These are phyloP conservation scores for Alosa sapidissima DNA, from an alignment of 2,797 vertebrate genomes.

Conservation along the genomic window DNA sequence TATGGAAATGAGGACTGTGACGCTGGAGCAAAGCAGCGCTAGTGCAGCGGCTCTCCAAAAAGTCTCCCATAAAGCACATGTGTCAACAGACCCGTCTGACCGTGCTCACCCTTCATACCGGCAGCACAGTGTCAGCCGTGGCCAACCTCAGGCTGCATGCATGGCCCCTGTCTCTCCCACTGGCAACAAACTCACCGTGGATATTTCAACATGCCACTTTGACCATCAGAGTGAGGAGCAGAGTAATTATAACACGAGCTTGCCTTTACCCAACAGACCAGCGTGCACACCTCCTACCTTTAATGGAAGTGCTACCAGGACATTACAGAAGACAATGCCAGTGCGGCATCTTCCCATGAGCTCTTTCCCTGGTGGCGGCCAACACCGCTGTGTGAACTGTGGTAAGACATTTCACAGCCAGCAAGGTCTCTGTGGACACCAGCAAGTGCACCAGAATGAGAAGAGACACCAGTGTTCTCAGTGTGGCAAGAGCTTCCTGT, in stretches of 20 bases:
- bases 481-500: slow-evolving; percentile 2
- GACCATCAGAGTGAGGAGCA: not conserved
- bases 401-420: not conserved
- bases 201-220: not conserved
- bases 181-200: not conserved
- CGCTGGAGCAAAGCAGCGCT: not conserved
- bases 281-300: not conserved
- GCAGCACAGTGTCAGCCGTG: not conserved
- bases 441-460: not conserved
- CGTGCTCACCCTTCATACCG: not conserved
- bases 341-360: not conserved
- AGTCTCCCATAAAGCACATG: not conserved
- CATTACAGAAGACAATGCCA: not conserved
- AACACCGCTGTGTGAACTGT: not conserved
- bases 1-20: not conserved
- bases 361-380: not conserved
- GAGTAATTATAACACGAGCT: not conserved
- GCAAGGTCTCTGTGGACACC: not conserved
- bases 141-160: not conserved
- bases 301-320: not conserved
- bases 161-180: not conserved
- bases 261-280: not conserved
- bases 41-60: not conserved
- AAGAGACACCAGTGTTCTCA: not conserved
- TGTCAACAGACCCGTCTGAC: not conserved